phyloP scores from a whole-genome alignment of 2,113 vertebrate species.

The Hemiprocne comata region DNA sequence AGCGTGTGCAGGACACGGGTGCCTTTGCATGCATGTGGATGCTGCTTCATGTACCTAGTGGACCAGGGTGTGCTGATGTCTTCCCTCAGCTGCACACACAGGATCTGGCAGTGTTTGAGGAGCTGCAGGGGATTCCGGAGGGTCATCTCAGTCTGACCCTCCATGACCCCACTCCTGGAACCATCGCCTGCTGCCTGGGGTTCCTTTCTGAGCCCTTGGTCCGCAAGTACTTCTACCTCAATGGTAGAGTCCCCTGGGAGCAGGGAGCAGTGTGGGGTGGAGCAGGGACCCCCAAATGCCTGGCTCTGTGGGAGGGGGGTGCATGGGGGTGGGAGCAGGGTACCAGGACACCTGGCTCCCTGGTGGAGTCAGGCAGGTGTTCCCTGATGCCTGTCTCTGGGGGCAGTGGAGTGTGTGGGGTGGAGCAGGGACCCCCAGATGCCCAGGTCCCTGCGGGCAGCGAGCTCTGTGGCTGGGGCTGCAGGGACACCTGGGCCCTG shows the following conservation, averaged over 20 bases:
- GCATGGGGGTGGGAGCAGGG: background rate
- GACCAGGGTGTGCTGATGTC: background rate
- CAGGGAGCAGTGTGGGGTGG: background rate
- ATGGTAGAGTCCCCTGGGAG: background rate
- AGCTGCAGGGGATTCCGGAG: background rate
- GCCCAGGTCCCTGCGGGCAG: fast-evolving
- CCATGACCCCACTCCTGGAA: background rate
- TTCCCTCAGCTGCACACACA: constrained; percentile 23
- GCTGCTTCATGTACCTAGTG: fast-evolving
- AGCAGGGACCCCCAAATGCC: too few relatives aligned
- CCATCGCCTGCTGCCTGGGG: background rate
- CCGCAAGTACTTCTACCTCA: constrained; percentile 60
- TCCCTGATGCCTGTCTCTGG: background rate
- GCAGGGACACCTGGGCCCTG: background rate
- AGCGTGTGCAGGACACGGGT: fast-evolving
- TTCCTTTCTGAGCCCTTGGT: background rate
- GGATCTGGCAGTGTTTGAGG: background rate
- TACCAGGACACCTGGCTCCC: background rate
- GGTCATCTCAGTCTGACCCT: background rate
- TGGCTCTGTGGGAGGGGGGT: fast-evolving
- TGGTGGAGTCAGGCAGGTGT: background rate
- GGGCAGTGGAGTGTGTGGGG: fast-evolving
- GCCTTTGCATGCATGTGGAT: fast-evolving
- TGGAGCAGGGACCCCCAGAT: background rate
- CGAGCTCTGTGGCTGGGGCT: background rate